A percentile compares a stretch with the other conserved stretches of the same genome.
Conservation (phyloP, 30 jellyfish, hydroid and myxozoan genomes). For the Cassiopea xamachana region DNA sequence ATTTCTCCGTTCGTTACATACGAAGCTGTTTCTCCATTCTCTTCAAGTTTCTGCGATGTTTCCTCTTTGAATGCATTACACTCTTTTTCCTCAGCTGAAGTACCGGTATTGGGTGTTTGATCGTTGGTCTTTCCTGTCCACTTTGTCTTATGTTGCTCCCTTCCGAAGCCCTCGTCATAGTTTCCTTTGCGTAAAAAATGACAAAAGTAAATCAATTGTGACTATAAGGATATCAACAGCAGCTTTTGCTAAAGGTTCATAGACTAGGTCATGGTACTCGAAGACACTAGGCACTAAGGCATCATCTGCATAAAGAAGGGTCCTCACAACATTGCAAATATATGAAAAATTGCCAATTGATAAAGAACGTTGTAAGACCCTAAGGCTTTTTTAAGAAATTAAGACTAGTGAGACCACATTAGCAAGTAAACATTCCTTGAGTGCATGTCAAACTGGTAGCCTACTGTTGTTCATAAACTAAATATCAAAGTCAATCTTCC, state of each 20-base stretch:
- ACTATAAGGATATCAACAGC: too few relatives aligned
- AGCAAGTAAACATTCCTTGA: too few relatives aligned
- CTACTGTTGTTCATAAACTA: too few relatives aligned
- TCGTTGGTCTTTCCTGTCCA: slow-evolving; percentile 59
- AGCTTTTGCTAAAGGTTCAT: too few relatives aligned
- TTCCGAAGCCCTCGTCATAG: slow-evolving; percentile 87
- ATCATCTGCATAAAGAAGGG: too few relatives aligned
- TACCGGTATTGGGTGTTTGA: neutral
- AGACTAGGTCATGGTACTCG: too few relatives aligned
- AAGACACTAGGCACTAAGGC: too few relatives aligned
- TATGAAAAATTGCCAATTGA: too few relatives aligned
- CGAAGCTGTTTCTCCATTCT: neutral
- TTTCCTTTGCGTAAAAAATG: slow-evolving; percentile 49
- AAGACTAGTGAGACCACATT: neutral
- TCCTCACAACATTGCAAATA: too few relatives aligned
- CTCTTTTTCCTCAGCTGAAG: slow-evolving; percentile 48
- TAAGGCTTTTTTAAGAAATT: neutral
- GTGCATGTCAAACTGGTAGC: too few relatives aligned
- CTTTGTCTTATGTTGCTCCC: slow-evolving; percentile 79
- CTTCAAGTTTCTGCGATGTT: neutral
- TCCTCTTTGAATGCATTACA: slow-evolving; percentile 10
- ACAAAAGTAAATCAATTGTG: neutral
- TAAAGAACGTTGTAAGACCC: too few relatives aligned
- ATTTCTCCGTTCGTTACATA: slow-evolving; percentile 38
- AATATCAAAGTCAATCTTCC: too few relatives aligned